Conservation (phyloP, 2,888 invertebrate genomes). For the Mythimna loreyi region DNA sequence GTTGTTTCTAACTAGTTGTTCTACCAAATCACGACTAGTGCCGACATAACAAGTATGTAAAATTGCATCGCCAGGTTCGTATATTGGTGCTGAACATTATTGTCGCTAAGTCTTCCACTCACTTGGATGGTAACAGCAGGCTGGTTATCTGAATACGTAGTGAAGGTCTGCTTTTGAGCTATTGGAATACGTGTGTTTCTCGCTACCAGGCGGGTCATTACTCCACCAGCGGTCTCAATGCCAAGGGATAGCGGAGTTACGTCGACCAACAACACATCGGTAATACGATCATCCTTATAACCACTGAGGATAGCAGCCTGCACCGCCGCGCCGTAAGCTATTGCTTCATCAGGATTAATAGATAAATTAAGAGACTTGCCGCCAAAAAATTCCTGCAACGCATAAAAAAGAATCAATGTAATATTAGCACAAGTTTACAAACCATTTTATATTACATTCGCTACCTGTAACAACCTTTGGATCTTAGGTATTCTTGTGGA, state of each 20-base stretch:
- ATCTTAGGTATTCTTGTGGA: slow-evolving; percentile 98
- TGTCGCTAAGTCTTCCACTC: slow-evolving; percentile 14
- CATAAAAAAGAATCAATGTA: slow-evolving; percentile 12
- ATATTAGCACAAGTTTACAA: not conserved
- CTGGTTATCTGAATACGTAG: slow-evolving; percentile 98
- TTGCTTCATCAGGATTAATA: slow-evolving; percentile 98
- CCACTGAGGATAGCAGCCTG: slow-evolving; percentile 98
- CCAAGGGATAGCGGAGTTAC: slow-evolving; percentile 95
- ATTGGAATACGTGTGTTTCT: slow-evolving; percentile 95
- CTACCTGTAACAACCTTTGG: slow-evolving; percentile 94
- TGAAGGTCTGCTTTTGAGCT: slow-evolving; percentile 95
- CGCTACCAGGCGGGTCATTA: slow-evolving; percentile 96
- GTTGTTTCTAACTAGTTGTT: not conserved
- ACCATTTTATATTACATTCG: slow-evolving; percentile 1
- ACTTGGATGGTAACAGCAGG: slow-evolving; percentile 96
- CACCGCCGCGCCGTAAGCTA: slow-evolving; percentile 98
- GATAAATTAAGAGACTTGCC: slow-evolving; percentile 97
- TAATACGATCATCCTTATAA: slow-evolving; percentile 92
- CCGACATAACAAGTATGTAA: not conserved
- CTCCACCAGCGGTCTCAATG: slow-evolving; percentile 96
- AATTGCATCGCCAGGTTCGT: not conserved
- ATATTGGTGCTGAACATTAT: not conserved
- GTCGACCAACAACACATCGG: slow-evolving; percentile 96
- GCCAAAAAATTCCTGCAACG: slow-evolving; percentile 92
- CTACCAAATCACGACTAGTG: not conserved